These are phyloP conservation scores for Nemoura dubitans DNA, from an alignment of 2,888 invertebrate species.

Conservation along the genomic window DNA sequence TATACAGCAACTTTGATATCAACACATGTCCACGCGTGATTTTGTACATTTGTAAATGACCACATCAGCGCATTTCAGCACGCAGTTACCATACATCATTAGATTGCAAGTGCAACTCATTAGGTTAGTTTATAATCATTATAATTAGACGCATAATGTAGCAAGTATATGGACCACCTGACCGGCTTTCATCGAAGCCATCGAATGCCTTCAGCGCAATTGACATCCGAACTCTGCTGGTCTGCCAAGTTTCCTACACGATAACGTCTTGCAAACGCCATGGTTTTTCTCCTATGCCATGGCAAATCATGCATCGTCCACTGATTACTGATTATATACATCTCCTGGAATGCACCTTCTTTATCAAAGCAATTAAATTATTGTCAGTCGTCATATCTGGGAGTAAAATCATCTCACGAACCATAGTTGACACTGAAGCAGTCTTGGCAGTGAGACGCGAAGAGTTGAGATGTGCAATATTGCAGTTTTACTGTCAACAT, in stretches of 20 bases:
- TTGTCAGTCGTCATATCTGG: background rate
- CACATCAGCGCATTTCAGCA: background rate
- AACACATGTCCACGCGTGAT: background rate
- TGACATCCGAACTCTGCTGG: background rate
- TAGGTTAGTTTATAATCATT: too few species aligned
- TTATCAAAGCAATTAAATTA: conserved; percentile 1
- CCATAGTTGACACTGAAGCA: too few species aligned
- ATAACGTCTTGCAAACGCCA: background rate
- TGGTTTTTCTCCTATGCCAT: too few species aligned
- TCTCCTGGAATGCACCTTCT: background rate
- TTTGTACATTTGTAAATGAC: background rate
- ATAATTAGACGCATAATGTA: too few species aligned
- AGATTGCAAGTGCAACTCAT: background rate
- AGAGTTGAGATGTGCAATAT: too few species aligned
- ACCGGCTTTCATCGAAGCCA: background rate
- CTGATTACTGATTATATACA: background rate
- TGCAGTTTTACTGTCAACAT: too few species aligned
- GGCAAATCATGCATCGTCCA: too few species aligned
- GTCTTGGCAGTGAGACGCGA: too few species aligned
- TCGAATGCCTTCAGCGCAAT: background rate
- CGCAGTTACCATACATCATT: background rate
- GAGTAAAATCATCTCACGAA: too few species aligned
- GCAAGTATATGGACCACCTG: background rate
- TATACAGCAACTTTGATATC: background rate
- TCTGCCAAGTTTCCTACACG: background rate